Evolutionary conservation across 2,888 invertebrate genomes (phyloP).

Genomic region (Andrena bucephala): DNA sequence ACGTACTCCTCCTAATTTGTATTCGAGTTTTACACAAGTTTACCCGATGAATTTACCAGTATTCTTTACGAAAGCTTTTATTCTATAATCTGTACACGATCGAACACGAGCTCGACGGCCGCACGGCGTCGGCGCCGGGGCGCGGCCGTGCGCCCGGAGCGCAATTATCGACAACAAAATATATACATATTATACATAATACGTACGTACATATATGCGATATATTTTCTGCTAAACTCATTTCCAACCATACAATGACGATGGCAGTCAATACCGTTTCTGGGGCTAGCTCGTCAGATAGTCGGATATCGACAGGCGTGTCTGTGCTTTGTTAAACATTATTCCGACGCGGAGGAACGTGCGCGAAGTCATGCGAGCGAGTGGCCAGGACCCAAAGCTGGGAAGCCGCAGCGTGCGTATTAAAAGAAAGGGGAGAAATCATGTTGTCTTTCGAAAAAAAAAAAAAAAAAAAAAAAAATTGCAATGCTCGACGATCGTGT

Average conservation of each 20-base stretch:
- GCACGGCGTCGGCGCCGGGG: conserved; percentile 22
- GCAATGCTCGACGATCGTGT: conserved; percentile 11
- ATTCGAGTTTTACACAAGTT: conserved; percentile 75
- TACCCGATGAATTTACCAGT: conserved; percentile 73
- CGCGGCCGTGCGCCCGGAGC: conserved; percentile 30
- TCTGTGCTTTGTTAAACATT: conserved; percentile 32
- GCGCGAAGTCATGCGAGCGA: neutral
- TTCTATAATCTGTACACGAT: conserved; percentile 54
- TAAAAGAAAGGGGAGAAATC: neutral
- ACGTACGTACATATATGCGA: conserved; percentile 15
- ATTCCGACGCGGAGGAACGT: conserved; percentile 23
- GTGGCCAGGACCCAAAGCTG: neutral
- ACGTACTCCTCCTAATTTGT: conserved; percentile 74
- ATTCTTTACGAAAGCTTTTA: conserved; percentile 72
- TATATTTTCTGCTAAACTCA: conserved; percentile 52
- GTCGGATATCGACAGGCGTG: conserved; percentile 51
- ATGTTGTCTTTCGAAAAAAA: neutral
- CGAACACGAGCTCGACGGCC: conserved; percentile 24
- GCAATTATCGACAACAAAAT: conserved; percentile 54
- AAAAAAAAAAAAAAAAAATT: neutral
- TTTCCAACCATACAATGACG: conserved; percentile 45
- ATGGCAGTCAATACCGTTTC: conserved; percentile 50
- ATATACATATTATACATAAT: conserved; percentile 24
- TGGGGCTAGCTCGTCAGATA: conserved; percentile 50
- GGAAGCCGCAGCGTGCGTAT: neutral